Base-by-base conservation (phyloP, 2,888 invertebrate species). In the Pyralis farinalis region DNA sequence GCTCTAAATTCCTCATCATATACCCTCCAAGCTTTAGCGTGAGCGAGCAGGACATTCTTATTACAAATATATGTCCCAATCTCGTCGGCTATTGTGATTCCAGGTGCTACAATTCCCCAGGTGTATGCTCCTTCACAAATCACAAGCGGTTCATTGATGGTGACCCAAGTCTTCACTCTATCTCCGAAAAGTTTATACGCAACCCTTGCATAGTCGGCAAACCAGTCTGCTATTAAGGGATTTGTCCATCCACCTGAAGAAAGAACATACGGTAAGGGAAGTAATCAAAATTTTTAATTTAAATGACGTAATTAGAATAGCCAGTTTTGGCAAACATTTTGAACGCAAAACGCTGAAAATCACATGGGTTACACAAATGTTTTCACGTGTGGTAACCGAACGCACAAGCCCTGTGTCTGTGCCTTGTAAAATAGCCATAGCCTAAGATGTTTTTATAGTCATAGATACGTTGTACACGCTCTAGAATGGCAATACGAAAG, bases 11-110 rank as follows among this genome's bases (percentile, higher is more conserved):
- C 74, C 5, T 77, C 58, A n/a, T 91, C 80, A 52, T 63, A 92
- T 56, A 91, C 73, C 49, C 90, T 88, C 47, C 90, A 91, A 1
- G 86, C 91, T 51, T 79, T 86, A 0, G 91, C 92, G 57, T 94
- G 93, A 0, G 93, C 91, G 40, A 90, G 58, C 10, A 93, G 58
- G 21, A 91, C 54, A 43, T 91, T 83, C 50, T 92, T 91, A 1
- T 81, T 85, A 37, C 91, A 92, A 7, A 87, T 45, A 12, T 33
- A 39, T 7, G 27, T 16, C 8, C 33, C 38, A 3, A 39, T 16
- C 7, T 39, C 7, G 8, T 39, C 10, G 5, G 10, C 16, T 1
- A 25, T 4, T 1, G 59, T 49, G 7, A 72, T 34, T 7, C 63
- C 71, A 1, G 85, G 85, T 1, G 85, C 79, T 7, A 62, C 49